Base-by-base conservation (phyloP, 2,888 invertebrate genomes). In the Pinctada fucata region DNA sequence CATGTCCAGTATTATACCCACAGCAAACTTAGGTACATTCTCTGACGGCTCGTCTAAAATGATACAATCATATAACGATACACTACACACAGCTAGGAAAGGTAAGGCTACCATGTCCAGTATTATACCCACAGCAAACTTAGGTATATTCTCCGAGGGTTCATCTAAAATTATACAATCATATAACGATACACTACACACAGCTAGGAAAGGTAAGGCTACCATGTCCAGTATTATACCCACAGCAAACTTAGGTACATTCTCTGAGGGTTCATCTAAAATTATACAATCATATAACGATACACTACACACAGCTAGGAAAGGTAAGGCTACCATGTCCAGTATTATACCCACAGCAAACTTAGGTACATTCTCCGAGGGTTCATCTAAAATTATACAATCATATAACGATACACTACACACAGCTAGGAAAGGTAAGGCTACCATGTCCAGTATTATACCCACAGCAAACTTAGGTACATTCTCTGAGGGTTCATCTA, bases 351-450 rank as follows among this genome's bases (percentile, higher is more conserved):
- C 86, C 10, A 87, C 65, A 3, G 88, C 78, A 74, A 91, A 83
- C 75, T 82, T 82, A 64, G 85, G 83, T 47, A 90, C 48, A 71
- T 88, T 91, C 16, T 79, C 74, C 6, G 58, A 13, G 10, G 79
- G 78, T 5, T 81, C 72, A 75, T 87, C 90, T 90, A 84, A 31
- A n/a, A n/a, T n/a, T n/a, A n/a, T n/a, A n/a, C n/a, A n/a, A n/a
- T n/a, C n/a, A n/a, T 85, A 91, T 10, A 91, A 82, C 5, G 91
- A 91, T n/a, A 88, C 84, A 77, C 87, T 86, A 8, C 88, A 84
- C 8, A 89, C 88, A 8, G 89, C 84, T 16, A 91, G 83, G 76
- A 90, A 86, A 47, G 91, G 91, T 47, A 91, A 76, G 64, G 89
- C 88, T 74, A 90, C 82, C 82, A 91, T 81, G 77, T 91, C 88